Percentiles rank a stretch among this genome's conserved stretches.
Evolutionary conservation across 2,113 vertebrate species (phyloP).

Genomic region (Suncus etruscus): DNA sequence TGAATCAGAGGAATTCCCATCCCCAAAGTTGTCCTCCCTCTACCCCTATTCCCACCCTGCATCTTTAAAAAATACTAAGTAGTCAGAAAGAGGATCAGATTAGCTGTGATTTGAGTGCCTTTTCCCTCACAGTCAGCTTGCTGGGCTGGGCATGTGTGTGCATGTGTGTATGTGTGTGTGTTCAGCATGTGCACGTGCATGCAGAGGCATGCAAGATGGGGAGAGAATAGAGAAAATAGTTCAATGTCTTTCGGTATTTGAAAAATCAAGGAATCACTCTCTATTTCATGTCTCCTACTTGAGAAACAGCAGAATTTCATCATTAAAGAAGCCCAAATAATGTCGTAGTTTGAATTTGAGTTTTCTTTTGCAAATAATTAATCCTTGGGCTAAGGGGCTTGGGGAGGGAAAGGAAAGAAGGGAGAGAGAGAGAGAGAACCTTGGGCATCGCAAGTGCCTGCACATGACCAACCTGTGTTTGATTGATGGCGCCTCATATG

Average conservation of each 20-base stretch:
- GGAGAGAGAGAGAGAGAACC: no score
- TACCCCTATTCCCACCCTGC: no score
- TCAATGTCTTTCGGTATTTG: not conserved
- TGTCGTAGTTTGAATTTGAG: slow-evolving; percentile 33
- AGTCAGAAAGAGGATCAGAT: not conserved
- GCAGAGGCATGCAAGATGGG: not conserved
- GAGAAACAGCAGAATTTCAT: slow-evolving; percentile 33
- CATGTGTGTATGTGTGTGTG: not conserved
- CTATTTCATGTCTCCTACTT: slow-evolving; percentile 10
- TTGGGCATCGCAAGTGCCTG: no score
- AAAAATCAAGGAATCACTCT: slow-evolving; percentile 22
- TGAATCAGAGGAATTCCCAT: no score
- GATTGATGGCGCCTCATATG: no score
- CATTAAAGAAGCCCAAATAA: slow-evolving; percentile 12
- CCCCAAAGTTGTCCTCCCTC: no score
- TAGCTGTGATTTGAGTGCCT: not conserved
- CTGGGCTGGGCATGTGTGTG: not conserved
- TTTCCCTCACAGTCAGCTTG: slow-evolving; percentile 26
- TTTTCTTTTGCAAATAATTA: not conserved
- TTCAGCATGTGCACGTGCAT: not conserved
- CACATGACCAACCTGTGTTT: no score
- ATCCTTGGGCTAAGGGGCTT: no score
- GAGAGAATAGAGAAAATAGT: slow-evolving; percentile 6
- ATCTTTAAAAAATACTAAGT: slow-evolving; percentile 22
- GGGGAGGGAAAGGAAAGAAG: no score